Evolutionary conservation across 2,888 invertebrate genomes (phyloP), one percentile per base, ranked within the genome.

Genomic region (Luperina nickerlii): DNA sequence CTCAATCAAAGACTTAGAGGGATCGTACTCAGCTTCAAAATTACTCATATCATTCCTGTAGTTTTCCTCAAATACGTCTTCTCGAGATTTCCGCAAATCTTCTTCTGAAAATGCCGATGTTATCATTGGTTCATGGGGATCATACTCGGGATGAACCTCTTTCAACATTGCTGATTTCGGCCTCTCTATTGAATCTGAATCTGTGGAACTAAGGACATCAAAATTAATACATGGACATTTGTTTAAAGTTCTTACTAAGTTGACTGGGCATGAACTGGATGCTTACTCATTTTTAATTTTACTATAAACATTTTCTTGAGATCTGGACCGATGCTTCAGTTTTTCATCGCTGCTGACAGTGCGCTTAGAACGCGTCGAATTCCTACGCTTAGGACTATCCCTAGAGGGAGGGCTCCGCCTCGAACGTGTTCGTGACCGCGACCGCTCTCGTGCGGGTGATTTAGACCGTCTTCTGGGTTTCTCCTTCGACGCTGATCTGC

Each of bases 61-160:
- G 38, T 87, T 92, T 69, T 96, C 96, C 45, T 96, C 96, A 79
- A 93, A 96, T 8, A 95, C 93, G 74, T 96, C 96, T 70, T 96
- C 96, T 65, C 95, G 92, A 0, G 97, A 95, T 86, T 96, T 96
- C 63, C 96, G 91, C 45, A 97, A 90, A 84, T 96, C 97, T 82
- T 97, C 97, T 83, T 97, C 97, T 4, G 96, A 96, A 84, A 96
- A 95, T 8, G 97, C 97, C 0, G 97, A 97, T 1, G 97, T 97
- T 84, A 97, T 96, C 97, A 97, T 97, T 20, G 96, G 96, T 88
- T 96, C 97, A 86, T 97, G 97, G 0, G 97, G 97, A 86, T 97
- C 97, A 82, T 97, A 97, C 84, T 96, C 97, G 0, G 97, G 97
- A 78, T 97, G 97, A 18, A 92, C 90, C 82, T 97, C 97, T 83